Evolutionary conservation across 2,888 invertebrate genomes (phyloP), one percentile per base, ranked within the genome.

Genomic region (Ischnus inquisitorius): DNA sequence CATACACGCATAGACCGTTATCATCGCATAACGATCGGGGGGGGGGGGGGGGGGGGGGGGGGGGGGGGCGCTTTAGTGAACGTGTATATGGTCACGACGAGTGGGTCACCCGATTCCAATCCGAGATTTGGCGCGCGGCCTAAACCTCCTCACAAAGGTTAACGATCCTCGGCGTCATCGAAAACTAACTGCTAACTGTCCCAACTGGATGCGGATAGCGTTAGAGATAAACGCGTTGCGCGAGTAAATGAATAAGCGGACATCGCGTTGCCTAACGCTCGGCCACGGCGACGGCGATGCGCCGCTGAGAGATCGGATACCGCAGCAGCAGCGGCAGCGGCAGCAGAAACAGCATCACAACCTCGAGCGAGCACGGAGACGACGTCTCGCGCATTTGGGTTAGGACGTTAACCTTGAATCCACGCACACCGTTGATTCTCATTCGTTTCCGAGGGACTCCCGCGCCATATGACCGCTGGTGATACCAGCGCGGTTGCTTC

Each of bases 81-180:
- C 51, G 54, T 79, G 19, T 51, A 43, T 69, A 71, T 64, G 76
- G 69, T 64, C 71, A 74, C 84, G 83, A 88, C 85, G 90, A 88
- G 88, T 91, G 89, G 91, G 90, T 91, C 91, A 90, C 91, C 90
- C 92, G 92, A 92, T 92, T 93, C 88, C 91, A 91, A 91, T 90
- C 90, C 88, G 85, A 91, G 90, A 90, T 90, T 91, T 93, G 93
- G 93, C 93, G 84, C 89, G 85, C 74, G 87, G 92, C 93, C 92
- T 88, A 91, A 91, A 90, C 88, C 84, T 76, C 86, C 87, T 89
- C 89, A 68, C 86, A 90, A 91, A 92, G 93, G 93, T 93, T 92
- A 93, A 93, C 90, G 93, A 93, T 93, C 93, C 90, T 89, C 85
- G 77, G 34, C 79, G 82, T 83, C 84, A 88, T 88, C 87, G 83